phyloP scores from a whole-genome alignment of 2,888 invertebrate species.

The Anorthoa munda region DNA sequence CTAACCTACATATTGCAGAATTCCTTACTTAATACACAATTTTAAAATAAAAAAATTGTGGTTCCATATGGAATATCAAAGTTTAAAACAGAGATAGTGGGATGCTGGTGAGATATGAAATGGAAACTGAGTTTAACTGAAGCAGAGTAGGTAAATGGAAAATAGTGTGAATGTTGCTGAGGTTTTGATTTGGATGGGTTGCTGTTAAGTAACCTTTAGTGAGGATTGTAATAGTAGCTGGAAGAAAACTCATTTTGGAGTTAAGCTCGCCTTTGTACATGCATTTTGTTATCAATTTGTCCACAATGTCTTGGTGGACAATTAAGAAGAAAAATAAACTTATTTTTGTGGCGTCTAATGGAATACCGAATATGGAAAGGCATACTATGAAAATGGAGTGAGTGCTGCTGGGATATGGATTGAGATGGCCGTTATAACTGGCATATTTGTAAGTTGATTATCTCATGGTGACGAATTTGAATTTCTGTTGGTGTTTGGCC shows the following conservation, averaged over 20 bases:
- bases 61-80: constrained; percentile 77
- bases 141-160: neutral
- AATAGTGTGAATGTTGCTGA: neutral
- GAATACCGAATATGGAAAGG: constrained; percentile 76
- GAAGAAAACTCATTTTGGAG: too few species aligned
- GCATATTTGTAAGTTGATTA: neutral
- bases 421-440: constrained; percentile 5
- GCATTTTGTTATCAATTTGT: too few species aligned
- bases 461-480: neutral
- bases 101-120: neutral
- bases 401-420: constrained; percentile 7
- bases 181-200: neutral
- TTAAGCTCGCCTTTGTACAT: too few species aligned
- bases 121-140: too few species aligned
- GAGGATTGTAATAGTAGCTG: too few species aligned
- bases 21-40: too few species aligned
- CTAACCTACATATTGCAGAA: too few species aligned
- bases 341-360: constrained; percentile 82
- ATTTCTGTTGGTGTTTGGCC: too few species aligned
- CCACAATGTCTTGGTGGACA: too few species aligned
- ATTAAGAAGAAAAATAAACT: constrained; percentile 84
- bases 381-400: neutral
- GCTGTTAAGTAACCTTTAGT: too few species aligned
- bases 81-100: neutral
- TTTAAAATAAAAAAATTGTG: too few species aligned